Conservation (phyloP, 2,888 invertebrate genomes). For the Masnerella sp. region DNA sequence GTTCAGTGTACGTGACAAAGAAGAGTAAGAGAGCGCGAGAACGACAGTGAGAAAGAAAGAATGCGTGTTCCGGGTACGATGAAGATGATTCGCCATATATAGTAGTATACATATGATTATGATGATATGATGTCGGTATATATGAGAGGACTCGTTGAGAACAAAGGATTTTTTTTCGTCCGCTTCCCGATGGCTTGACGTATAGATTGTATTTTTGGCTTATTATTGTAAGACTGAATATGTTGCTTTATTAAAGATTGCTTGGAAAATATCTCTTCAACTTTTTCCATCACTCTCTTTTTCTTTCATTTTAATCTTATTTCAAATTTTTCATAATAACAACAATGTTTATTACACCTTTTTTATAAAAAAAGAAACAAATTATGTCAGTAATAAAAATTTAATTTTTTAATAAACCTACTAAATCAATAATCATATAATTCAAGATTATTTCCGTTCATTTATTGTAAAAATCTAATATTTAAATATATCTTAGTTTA, state of each 20-base stretch:
- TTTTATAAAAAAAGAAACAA: too few relatives aligned
- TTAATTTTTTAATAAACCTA: too few relatives aligned
- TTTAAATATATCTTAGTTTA: too few relatives aligned
- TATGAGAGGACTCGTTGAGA: conserved; percentile 50
- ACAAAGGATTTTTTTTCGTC: conserved; percentile 61
- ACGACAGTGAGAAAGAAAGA: conserved; percentile 13
- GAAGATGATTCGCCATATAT: conserved; percentile 47
- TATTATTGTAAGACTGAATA: conserved; percentile 77
- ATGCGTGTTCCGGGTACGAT: conserved; percentile 47
- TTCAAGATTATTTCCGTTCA: too few relatives aligned
- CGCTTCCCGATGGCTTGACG: conserved; percentile 68
- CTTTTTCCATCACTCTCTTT: conserved; percentile 8
- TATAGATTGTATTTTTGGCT: conserved; percentile 77
- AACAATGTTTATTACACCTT: too few relatives aligned
- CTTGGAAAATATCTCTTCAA: conserved; percentile 69
- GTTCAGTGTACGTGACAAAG: conserved; percentile 32
- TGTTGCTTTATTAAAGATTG: conserved; percentile 77
- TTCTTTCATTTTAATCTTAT: too few relatives aligned
- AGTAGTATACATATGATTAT: conserved; percentile 54
- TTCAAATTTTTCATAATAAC: too few relatives aligned
- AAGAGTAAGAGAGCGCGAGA: conserved; percentile 32
- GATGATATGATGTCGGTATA: conserved; percentile 48
- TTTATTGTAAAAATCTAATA: too few relatives aligned
- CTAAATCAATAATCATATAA: too few relatives aligned
- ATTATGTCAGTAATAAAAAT: too few relatives aligned